Base-by-base conservation (phyloP, 37 sponge, comb jelly and placozoan genomes). In the Lycopodina hypogea region DNA sequence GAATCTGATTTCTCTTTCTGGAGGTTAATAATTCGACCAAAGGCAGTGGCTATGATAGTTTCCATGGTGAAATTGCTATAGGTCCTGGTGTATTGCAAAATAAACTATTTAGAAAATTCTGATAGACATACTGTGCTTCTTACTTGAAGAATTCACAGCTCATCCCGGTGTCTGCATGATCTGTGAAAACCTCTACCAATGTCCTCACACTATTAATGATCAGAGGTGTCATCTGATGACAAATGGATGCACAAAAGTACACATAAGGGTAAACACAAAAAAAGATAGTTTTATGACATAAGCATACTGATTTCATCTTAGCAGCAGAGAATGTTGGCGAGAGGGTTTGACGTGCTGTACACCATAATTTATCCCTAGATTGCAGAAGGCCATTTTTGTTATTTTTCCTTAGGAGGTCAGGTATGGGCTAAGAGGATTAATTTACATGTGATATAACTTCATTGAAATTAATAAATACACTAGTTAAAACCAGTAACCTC, bases 171-270 rank as follows among this genome's bases (percentile, higher is more conserved):
- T 84, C 64, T 28, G 78, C 77, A 30, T 55, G 48, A 28, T 84
- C 69, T 26, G 30, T 35, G 32, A 92, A 42, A 38, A 58, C 72
- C 14, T 69, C 56, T 29, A 64, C 55, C 28, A 92, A 72, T 33
- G 64, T 50, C 2, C 56, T 36, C 37, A 56, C 42, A 48, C 82
- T 81, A 17, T 81, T 56, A 35, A 80, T 66, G 35, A 92, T 81
- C 56, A 87, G 78, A 23, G 88, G 78, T 53, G 37, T 71, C 93
- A 92, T 92, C 91, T 90, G 59, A n/a, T 53, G 29, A 45, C 73
- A 67, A 67, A 39, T 23, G 41, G 2, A 55, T 3, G 37, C 18
- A 30, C 34, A 42, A 42, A 24, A 42, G 1, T 42, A 45, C 9
- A 12, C 4, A 12, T 4, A 4, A 45, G 48, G 9, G 48, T 45